Base-by-base conservation (phyloP, 2,113 vertebrate genomes). In the Mustela nigripes region DNA sequence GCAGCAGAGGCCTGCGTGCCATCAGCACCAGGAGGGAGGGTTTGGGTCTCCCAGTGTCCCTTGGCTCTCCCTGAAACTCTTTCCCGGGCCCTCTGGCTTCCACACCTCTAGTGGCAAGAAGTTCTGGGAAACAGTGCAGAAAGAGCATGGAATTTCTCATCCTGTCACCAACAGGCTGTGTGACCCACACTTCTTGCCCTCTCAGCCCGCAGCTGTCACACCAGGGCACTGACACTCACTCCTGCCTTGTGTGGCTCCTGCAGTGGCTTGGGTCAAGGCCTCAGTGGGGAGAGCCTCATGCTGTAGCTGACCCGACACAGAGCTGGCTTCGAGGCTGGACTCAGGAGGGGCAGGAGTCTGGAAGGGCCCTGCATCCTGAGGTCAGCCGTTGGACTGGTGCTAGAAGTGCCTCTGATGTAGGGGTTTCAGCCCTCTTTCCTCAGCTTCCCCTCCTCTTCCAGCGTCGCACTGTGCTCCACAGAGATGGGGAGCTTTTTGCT, bases 141-240 rank as follows among this genome's bases (percentile, higher is more conserved):
- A 60, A 45, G 18, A 42, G 26, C 48, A 42, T 3, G 36, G 81
- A 45, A 24, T 45, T 12, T 89, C 33, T 58, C 12, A 9, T 48
- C 39, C 39, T 42, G 74, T 15, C 74, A 9, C 31, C 45, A 28
- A 10, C 33, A 10, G 10, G 36, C 73, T n/a, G 7, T 9, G 24
- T 28, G 84, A 58, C 1, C 42, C n/a, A 4, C 60, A 16, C 50
- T 16, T 50, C 24, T 24, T 63, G 33, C 21, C 48, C n/a, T 76
- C 87, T 76, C 6, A 1, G 78, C n/a, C 50, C n/a, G 18, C 45
- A 39, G 36, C 48, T 0, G 0, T 26, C 3, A 28, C 26, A n/a
- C 10, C 7, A 4, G 62, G 62, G 45, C 0, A 8, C 65, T 67
- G 79, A 45, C 0, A 2, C n/a, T 9, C 42, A 11, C 53, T 45